These are phyloP conservation scores for Drosophila pachea DNA, from an alignment of 1,140 invertebrate species.

Conservation along the genomic window DNA sequence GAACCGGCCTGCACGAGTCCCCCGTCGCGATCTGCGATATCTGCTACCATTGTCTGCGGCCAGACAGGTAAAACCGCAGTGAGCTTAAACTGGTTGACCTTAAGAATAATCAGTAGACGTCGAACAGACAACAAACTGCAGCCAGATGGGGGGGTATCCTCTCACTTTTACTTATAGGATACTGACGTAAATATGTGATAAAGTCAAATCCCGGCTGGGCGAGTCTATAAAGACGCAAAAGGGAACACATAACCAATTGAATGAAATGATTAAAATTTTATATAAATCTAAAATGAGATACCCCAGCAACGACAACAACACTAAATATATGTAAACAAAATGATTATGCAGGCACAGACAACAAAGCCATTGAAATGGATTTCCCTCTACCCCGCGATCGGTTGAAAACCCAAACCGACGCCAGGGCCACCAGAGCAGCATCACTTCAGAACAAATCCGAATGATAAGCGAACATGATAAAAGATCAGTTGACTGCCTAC, in stretches of 20 bases:
- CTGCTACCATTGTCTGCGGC: constrained; percentile 9
- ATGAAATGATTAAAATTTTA: constrained; percentile 9
- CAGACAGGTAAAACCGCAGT: constrained; percentile 16
- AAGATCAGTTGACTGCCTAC: constrained; percentile 19
- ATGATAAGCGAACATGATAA: constrained; percentile 15
- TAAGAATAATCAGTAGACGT: constrained; percentile 40
- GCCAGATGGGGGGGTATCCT: not conserved
- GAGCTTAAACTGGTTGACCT: constrained; percentile 54
- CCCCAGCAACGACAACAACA: constrained; percentile 9
- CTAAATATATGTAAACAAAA: constrained; percentile 63
- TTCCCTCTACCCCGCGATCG: not conserved
- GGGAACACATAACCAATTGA: constrained; percentile 22
- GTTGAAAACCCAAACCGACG: not conserved
- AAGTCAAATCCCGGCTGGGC: constrained; percentile 2
- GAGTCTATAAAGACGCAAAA: not conserved
- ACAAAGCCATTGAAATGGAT: constrained; percentile 47
- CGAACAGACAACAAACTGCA: constrained; percentile 24
- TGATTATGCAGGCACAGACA: constrained; percentile 72
- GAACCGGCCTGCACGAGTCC: constrained; percentile 16
- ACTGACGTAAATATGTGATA: not conserved
- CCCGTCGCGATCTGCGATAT: constrained; percentile 9
- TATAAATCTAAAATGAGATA: constrained; percentile 6
- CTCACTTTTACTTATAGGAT: constrained; percentile 1
- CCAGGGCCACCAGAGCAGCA: constrained; percentile 21
- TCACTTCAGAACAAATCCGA: constrained; percentile 27